A percentile compares a stretch with the other conserved stretches of the same genome.
These are phyloP conservation scores for Neogobius melanostomus DNA, from an alignment of 2,113 vertebrate species.

Conservation along the genomic window DNA sequence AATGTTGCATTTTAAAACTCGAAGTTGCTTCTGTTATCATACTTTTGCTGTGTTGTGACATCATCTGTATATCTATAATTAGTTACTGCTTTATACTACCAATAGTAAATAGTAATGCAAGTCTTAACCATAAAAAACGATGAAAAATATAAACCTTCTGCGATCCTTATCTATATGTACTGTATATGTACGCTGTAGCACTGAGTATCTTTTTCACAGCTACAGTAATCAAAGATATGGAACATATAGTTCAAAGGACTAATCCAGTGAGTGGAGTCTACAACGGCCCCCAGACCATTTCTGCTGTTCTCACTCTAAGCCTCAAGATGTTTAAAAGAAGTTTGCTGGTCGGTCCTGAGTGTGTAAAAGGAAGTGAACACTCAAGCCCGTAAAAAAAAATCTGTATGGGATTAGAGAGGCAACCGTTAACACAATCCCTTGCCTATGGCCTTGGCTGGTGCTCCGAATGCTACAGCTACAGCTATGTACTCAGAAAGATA, in stretches of 20 bases:
- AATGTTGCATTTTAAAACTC: too few species aligned
- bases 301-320: slow-evolving; percentile 44
- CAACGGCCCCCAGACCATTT: slow-evolving; percentile 39
- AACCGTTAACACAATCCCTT: slow-evolving; percentile 60
- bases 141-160: too few species aligned
- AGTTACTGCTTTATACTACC: too few species aligned
- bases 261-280: slow-evolving; percentile 9
- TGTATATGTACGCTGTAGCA: not conserved
- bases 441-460: slow-evolving; percentile 57
- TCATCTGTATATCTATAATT: too few species aligned
- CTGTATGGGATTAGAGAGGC: slow-evolving; percentile 62
- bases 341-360: slow-evolving; percentile 37
- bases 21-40: too few species aligned
- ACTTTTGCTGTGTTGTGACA: too few species aligned
- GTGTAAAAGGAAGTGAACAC: slow-evolving; percentile 43
- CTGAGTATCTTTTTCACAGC: not conserved
- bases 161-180: too few species aligned
- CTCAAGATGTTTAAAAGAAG: slow-evolving; percentile 54
- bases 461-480: slow-evolving; percentile 38
- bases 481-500: slow-evolving; percentile 36
- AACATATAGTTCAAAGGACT: not conserved
- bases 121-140: too few species aligned
- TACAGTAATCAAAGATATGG: not conserved
- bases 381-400: slow-evolving; percentile 29
- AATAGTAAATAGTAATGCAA: too few species aligned